These are phyloP conservation scores for Eupithecia vulgata DNA, from an alignment of 2,888 invertebrate species.

Conservation along the genomic window DNA sequence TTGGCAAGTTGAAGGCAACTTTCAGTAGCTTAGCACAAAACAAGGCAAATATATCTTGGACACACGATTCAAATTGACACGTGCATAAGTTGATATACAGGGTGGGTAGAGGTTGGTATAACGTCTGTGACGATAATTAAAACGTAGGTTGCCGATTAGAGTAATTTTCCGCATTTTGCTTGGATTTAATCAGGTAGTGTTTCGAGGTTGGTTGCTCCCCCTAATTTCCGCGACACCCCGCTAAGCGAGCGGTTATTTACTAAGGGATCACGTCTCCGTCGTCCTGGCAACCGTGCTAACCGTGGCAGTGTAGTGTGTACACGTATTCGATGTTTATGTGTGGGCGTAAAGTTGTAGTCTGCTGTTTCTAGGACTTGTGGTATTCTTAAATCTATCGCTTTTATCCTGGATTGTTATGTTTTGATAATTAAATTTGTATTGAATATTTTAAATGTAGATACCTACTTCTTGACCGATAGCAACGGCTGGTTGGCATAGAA, in stretches of 20 bases:
- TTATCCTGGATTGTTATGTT: constrained; percentile 49
- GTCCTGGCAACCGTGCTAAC: constrained; percentile 56
- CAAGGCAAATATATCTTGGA: neutral
- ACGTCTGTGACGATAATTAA: neutral
- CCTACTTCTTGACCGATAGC: neutral
- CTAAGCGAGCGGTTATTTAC: constrained; percentile 75
- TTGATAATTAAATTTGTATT: constrained; percentile 48
- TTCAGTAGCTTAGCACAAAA: neutral
- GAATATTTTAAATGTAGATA: neutral
- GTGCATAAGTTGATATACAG: neutral
- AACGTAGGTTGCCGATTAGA: constrained; percentile 62
- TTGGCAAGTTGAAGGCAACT: constrained; percentile 16
- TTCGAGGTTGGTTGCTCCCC: constrained; percentile 65
- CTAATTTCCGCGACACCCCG: constrained; percentile 78
- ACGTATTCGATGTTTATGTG: constrained; percentile 56
- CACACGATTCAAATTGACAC: neutral
- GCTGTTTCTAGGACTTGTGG: constrained; percentile 69
- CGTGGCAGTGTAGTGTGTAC: constrained; percentile 59
- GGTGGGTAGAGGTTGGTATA: neutral
- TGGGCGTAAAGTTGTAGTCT: constrained; percentile 66
- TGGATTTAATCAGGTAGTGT: constrained; percentile 74
- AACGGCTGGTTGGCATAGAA: neutral
- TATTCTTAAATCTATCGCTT: constrained; percentile 68
- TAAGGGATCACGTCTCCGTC: constrained; percentile 66
- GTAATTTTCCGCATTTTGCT: constrained; percentile 72